Base-by-base conservation (phyloP, 2,113 vertebrate genomes). In the Apodemus sylvaticus region DNA sequence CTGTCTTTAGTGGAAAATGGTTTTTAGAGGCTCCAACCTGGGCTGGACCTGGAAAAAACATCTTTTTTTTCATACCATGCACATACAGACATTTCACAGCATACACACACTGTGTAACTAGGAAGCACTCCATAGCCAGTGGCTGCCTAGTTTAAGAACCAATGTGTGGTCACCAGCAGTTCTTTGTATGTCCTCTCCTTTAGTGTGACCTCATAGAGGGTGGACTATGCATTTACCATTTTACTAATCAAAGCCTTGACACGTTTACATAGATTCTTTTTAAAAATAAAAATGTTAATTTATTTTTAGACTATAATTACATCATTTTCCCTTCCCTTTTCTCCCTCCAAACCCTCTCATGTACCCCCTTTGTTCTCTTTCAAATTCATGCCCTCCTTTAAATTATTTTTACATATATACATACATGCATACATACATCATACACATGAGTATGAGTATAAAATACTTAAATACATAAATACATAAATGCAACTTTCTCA, bases 1-100 rank as follows among this genome's bases (percentile, higher is more conserved):
- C 11, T 42, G 3, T 66, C 77, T 94, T 81, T 73, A 88, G 60
- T 93, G 73, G 74, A 86, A 94, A 94, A 92, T 85, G 31, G 7
- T 71, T 60, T 79, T 77, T 89, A 93, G 78, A 71, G 58, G 42
- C 51, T 29, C 89, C 12, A 51, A 31, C 70, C 17, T 71, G 53
- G 12, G 31, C 66, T 62, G 19, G 36, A 17, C 51, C n/a, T 86
- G 42, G 73, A 71, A 11, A 42, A 13, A 36, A n/a, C 86, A 82
- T 48, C 58, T 88, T 68, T 96, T 71, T 71, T 74, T 82, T 29
- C 26, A 31, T 12, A 66, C 64, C 29, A 12, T 66, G 64, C 0
- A 10, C 62, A 64, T 26, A 66, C 64, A 29, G 29, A 12, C 62
- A 66, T 64, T 64, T 64, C 29, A 66, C 55, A 86, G 62, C 7